Conservation (phyloP, 2,797 vertebrate species). For the Falco naumanni region DNA sequence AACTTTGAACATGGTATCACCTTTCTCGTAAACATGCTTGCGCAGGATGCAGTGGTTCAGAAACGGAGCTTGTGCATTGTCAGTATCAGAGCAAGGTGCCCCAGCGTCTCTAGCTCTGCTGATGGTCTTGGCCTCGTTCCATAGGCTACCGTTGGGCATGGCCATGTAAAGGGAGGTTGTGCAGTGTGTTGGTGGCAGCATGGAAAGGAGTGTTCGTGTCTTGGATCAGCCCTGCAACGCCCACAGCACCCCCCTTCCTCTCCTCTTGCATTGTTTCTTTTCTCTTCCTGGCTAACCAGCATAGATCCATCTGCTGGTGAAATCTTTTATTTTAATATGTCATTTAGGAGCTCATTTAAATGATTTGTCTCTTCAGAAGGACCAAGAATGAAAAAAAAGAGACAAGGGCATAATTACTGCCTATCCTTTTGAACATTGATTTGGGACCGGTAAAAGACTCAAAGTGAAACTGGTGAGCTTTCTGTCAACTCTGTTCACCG, state of each 20-base stretch:
- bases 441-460: constrained; percentile 5
- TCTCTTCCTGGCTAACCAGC: neutral
- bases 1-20: neutral
- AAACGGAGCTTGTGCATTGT: neutral
- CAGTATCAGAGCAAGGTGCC: neutral
- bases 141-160: accelerated
- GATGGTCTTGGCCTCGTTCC: neutral
- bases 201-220: neutral
- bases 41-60: neutral
- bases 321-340: neutral
- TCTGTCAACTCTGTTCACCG: constrained; percentile 10
- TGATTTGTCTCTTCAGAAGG: constrained; percentile 12
- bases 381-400: constrained; percentile 28
- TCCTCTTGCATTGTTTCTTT: neutral
- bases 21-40: neutral
- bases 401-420: neutral
- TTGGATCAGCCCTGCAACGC: neutral
- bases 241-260: neutral
- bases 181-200: neutral
- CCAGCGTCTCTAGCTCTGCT: neutral
- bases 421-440: constrained; percentile 21
- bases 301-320: neutral
- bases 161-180: neutral
- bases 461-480: constrained; percentile 25
- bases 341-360: neutral